Evolutionary conservation across 2,888 invertebrate genomes (phyloP), one percentile per base, ranked within the genome.

Genomic region (Ethmia dodecea): DNA sequence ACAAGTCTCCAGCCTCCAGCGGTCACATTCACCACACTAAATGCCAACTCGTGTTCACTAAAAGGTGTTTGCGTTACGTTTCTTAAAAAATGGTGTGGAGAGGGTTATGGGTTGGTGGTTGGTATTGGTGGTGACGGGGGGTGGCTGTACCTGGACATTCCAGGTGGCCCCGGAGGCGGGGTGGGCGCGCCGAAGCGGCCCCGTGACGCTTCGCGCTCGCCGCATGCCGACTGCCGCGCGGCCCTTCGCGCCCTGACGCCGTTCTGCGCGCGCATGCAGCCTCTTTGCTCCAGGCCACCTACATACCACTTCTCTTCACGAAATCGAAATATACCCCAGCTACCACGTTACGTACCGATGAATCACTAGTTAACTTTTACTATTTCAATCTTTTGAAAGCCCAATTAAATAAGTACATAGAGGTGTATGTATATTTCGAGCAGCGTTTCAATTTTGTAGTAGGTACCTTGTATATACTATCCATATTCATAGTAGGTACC

Each of bases 81-180:
- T 30, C 12, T 28, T 13, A 6, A 13, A 18, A 4, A 18, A 18
- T 11, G 12, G 11, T 10, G 2, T 9, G 3, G 12, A 11, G 13
- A 11, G n/a, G 20, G 3, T 10, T 18, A 11, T n/a, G 9, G 11
- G 11, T 10, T 5, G 10, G 16, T 31, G 9, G 13, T 29, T 29
- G 16, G 10, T n/a, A n/a, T 11, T 20, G n/a, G 10, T 24, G 29
- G 14, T 13, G 11, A 6, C 11, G 13, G 14, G 18, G 14, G 6
- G 29, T 28, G 32, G 35, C 43, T 41, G 54, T 87, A 89, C 89
- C 89, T 92, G 92, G 52, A 94, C 94, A 68, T 94, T 94, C 94
- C 94, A 94, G 76, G 94, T 92, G 58, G 94, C 93, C 45, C 94
- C 94, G 45, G 94, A 92, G 51, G 92, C 92, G 45, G 92, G 92